Evolutionary conservation across 1,140 invertebrate species (phyloP), one percentile per base, ranked within the genome.

Genomic region (Pseudomyrmex sp.): DNA sequence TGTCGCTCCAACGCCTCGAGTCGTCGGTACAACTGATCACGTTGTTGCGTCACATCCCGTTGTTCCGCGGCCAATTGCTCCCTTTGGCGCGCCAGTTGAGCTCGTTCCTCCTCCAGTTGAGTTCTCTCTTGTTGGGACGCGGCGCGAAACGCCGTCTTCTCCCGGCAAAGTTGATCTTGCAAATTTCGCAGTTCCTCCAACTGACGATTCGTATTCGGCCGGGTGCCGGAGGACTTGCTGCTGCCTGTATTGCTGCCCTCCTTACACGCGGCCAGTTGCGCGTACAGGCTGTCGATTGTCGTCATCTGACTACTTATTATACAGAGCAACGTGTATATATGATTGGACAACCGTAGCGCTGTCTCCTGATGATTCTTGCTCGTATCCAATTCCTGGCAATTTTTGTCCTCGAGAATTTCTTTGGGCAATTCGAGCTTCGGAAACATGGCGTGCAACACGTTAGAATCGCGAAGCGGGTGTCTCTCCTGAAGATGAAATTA

Each of bases 251-350:
- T 91, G 9, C 92, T 91, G 9, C 92, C 89, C 7, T 92, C 91
- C 92, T 95, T 82, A 93, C 94, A 91, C 4, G 95, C 95, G 26
- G 95, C 94, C 80, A 97, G 89, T 91, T 97, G 96, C 50, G 96
- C 95, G 88, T 97, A 95, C 52, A 97, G 91, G 85, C 95, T 97
- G 89, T 98, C 97, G 89, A 98, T 97, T n/a, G 96, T 97, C 0
- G 97, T 98, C 95, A 98, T 97, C 89, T 98, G 96, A 92, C 97
- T 97, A 85, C 96, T 97, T 83, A 98, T 97, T 83, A 98, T 97
- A 91, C 97, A 97, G 0, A 97, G 95, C 50, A 98, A 94, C 1
- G 97, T 97, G 92, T 98, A 97, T 63, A 98, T 95, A 84, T 97
- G 97, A 92, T 98, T 97, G 15, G 97, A 97, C 35, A 98, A 94